These are phyloP conservation scores for Panagrolaimus sp. DNA, from an alignment of 1,140 invertebrate species.

Conservation along the genomic window DNA sequence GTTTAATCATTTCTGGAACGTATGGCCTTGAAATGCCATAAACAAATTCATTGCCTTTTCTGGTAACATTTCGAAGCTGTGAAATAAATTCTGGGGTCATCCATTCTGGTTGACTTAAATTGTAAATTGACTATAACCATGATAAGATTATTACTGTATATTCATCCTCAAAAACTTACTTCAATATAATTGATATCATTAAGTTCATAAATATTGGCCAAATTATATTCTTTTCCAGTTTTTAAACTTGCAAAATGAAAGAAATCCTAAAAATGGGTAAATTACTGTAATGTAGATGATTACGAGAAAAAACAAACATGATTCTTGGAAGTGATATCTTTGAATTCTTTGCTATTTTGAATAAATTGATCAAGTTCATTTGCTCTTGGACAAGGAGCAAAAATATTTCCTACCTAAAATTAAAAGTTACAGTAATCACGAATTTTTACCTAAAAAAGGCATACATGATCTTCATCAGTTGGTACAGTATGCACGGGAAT, in stretches of 20 bases:
- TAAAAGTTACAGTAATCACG: neutral
- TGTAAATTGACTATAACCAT: conserved; percentile 45
- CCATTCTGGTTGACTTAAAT: conserved; percentile 49
- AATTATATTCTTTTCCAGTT: conserved; percentile 30
- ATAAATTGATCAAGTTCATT: conserved; percentile 32
- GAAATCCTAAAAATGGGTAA: conserved; percentile 29
- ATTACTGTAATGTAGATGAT: neutral
- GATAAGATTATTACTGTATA: conserved; percentile 1
- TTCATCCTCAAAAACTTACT: conserved; percentile 19
- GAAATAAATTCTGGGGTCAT: conserved; percentile 33
- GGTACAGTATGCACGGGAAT: conserved; percentile 37
- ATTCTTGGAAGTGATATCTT: neutral
- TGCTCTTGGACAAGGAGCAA: conserved; percentile 41
- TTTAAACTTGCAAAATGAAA: conserved; percentile 41
- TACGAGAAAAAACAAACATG: conserved; percentile 11
- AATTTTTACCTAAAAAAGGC: neutral
- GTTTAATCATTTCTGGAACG: conserved; percentile 48
- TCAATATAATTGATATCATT: conserved; percentile 49
- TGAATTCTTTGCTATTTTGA: conserved; percentile 4
- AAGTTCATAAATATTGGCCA: conserved; percentile 34
- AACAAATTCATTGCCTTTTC: conserved; percentile 35
- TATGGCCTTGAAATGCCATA: conserved; percentile 50
- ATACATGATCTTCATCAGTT: conserved; percentile 25
- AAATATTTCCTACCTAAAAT: conserved; percentile 42
- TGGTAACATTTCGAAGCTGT: conserved; percentile 38